Evolutionary conservation across 2,888 invertebrate species (phyloP), one percentile per base, ranked within the genome.

Genomic region (Branchellion lobata): DNA sequence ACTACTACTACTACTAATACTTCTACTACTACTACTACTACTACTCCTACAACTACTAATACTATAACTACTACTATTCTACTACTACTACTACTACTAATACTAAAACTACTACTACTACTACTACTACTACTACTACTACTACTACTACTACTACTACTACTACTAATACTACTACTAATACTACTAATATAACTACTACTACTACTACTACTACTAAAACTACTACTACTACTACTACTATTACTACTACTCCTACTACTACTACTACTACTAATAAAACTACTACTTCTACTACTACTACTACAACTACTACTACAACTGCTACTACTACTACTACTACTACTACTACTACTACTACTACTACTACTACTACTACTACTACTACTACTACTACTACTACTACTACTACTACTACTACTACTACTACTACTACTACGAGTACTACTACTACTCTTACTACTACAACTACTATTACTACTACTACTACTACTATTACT

Each of bases 261-360:
- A 78, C 78, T 78, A 78, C 78, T 78, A 78, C 78, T 78, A 78
- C 78, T 78, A 78, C 78, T 78, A 78, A 69, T 78, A 78, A 69
- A 74, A 78, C 78, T 78, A 78, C 78, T 78, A 78, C 78, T 78
- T 74, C 78, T 78, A 78, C 78, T 78, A 78, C 78, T 78, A 76
- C 76, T 76, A 76, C 76, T 76, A 53, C 76, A 68, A 76, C 76
- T 76, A 76, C 76, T 76, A 78, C 69, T 33, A 31, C 69, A 74
- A 78, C 69, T 69, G 73, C 40, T 40, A 40, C 40, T 40, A 40
- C 40, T 40, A 40, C 40, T 40, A 40, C 40, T 40, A 40, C 40
- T 40, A 40, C 40, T 40, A 40, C 40, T 40, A 40, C 40, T 40
- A 40, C 40, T 40, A 40, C 40, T 40, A 40, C 40, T 40, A 40